Evolutionary conservation across 2,888 invertebrate species (phyloP), one percentile per base, ranked within the genome.

Genomic region (Philhelius pedissequus): DNA sequence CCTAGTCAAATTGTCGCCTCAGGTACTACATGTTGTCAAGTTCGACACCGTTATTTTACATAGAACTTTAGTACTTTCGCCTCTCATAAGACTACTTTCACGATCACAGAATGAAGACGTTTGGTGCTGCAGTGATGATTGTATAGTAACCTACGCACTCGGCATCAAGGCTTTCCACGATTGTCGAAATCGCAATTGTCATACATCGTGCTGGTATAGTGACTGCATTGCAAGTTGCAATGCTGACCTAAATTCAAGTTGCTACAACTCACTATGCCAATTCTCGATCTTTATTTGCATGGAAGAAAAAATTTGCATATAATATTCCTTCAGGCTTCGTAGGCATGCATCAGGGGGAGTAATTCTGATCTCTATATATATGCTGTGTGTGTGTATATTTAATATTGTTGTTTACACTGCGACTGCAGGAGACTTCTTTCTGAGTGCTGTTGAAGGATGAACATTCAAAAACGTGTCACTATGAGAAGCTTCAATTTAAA

Each of bases 231-330:
- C 20, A 25, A 25, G 13, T 48, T 64, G 40, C 45, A 38, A 30
- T 43, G 9, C 43, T 82, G 82, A 77, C 82, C 82, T 66, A 77
- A 30, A 82, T 82, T 60, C 32, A 4, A 66, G 52, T 82, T 77
- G 77, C n/a, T n/a, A n/a, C 81, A 77, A 71, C 45, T 77, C 71
- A 71, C 81, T 82, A 73, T 68, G 71, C 45, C 60, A 22, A 32
- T 48, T 75, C 48, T 60, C 50, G 22, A 50, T 66, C 9, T 25
- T 32, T 54, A 18, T 71, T 35, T 69, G 69, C 50, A 35, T 48
- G 35, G 56, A 58, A 35, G 38, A 32, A 25, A 32, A 25, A 43
- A 73, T 82, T 82, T 71, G 58, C 76, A 81, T 81, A 66, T 76
- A 52, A 11, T 32, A 54, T 52, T 64, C 69, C 60, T 18, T 58